phyloP scores from a whole-genome alignment of 2,888 invertebrate species.

The Nemurella pictetii region DNA sequence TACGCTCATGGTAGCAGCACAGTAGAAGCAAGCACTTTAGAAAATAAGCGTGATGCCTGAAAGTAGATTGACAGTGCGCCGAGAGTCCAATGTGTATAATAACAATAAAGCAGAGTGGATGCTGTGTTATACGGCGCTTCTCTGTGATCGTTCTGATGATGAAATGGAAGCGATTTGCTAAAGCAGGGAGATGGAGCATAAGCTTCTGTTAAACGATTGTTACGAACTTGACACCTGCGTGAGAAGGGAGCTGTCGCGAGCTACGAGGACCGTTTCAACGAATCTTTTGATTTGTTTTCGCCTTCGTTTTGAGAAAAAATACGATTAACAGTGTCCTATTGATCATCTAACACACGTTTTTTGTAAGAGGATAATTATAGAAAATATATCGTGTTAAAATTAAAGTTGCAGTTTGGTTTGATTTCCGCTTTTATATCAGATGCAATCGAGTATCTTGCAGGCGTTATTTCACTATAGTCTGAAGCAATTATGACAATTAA shows the following conservation, averaged over 20 bases:
- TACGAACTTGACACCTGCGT: not conserved
- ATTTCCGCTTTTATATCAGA: no score
- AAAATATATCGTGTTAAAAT: no score
- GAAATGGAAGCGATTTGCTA: not conserved
- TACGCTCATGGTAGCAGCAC: not conserved
- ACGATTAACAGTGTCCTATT: no score
- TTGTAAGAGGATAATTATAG: no score
- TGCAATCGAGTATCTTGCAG: no score
- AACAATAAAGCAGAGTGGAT: not conserved
- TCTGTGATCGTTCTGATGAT: not conserved
- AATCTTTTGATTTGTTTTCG: not conserved
- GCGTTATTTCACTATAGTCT: no score
- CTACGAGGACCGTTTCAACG: not conserved
- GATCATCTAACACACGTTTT: no score
- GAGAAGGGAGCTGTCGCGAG: not conserved
- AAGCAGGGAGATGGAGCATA: not conserved
- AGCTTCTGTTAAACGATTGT: not conserved
- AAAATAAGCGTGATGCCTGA: constrained; percentile 13
- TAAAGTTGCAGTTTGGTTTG: no score
- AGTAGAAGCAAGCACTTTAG: constrained; percentile 1
- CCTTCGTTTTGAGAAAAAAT: no score
- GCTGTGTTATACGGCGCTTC: not conserved
- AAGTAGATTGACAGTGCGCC: constrained; percentile 7
- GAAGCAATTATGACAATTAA: no score
- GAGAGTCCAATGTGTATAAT: not conserved